Conservation (phyloP, 2,888 invertebrate genomes). For the Chrysina gloriosa region DNA sequence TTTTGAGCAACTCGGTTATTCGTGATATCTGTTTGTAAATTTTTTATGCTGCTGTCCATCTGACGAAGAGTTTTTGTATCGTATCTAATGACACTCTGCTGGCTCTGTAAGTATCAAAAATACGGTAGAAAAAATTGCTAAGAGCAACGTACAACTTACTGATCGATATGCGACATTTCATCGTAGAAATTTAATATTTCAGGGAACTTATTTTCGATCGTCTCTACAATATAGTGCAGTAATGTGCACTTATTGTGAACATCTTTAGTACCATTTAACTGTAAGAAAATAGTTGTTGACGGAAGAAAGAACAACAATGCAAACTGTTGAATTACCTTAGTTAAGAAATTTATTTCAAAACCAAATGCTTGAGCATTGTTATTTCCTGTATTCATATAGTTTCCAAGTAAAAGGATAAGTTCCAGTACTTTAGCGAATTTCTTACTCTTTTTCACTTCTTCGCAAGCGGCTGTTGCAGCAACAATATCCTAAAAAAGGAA, state of each 20-base stretch:
- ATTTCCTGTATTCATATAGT: constrained; percentile 97
- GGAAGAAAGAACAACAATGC: background rate
- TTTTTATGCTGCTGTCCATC: constrained; percentile 89
- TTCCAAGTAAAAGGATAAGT: constrained; percentile 89
- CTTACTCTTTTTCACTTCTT: constrained; percentile 88
- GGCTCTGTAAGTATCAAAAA: constrained; percentile 69
- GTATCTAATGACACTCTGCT: constrained; percentile 86
- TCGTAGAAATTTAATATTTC: constrained; percentile 85
- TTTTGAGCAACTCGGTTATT: constrained; percentile 84
- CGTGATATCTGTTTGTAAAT: constrained; percentile 90
- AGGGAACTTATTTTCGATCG: constrained; percentile 88
- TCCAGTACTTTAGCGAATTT: constrained; percentile 93
- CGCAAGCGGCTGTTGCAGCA: constrained; percentile 94
- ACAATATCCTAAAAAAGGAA: constrained; percentile 80
- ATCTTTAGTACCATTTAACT: constrained; percentile 91
- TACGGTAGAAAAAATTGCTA: background rate
- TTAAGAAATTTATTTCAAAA: constrained; percentile 95
- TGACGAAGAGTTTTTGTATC: constrained; percentile 81
- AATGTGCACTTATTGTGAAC: constrained; percentile 92
- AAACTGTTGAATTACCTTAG: constrained; percentile 75
- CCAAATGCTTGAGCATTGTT: constrained; percentile 94
- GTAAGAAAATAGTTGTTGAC: constrained; percentile 52
- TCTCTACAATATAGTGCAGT: constrained; percentile 90
- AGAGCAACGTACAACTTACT: constrained; percentile 62
- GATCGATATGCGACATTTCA: constrained; percentile 90